Conservation (phyloP, 2,113 vertebrate genomes). For the Thomomys bottae region DNA sequence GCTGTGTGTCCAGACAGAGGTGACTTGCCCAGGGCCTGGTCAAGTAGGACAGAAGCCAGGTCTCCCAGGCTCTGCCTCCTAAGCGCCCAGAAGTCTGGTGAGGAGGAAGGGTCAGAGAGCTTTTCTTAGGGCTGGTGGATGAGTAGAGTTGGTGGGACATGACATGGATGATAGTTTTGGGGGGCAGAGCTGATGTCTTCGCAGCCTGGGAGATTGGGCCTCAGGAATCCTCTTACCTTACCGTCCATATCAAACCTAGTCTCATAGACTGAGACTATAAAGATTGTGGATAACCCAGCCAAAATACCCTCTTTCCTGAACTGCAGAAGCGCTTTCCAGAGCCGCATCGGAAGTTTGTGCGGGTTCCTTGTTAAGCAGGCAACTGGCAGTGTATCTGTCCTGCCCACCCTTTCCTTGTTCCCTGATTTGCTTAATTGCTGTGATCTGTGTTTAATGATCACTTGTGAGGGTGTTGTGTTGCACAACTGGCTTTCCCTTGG, state of each 20-base stretch:
- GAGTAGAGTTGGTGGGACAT: neutral
- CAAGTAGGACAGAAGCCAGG: neutral
- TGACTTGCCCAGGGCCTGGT: neutral
- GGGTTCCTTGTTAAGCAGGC: neutral
- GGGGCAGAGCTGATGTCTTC: neutral
- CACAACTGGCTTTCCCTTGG: conserved; percentile 63
- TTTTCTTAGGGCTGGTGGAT: neutral
- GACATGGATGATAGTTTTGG: neutral
- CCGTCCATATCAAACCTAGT: neutral
- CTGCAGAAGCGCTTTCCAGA: neutral
- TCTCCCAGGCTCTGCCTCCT: neutral
- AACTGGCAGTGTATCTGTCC: neutral
- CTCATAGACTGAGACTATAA: neutral
- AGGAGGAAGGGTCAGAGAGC: neutral
- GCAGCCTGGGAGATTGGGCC: neutral
- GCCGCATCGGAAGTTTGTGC: neutral
- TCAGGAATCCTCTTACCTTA: neutral
- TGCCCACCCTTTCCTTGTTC: conserved; percentile 63
- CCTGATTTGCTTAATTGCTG: conserved; percentile 74
- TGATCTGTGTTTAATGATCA: conserved; percentile 75
- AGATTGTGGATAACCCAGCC: neutral
- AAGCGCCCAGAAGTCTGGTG: neutral
- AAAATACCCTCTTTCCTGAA: neutral
- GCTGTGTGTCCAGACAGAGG: neutral
- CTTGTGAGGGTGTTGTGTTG: conserved; percentile 64